A percentile compares a stretch with the other conserved stretches of the same genome.
Conservation (phyloP, 1,140 invertebrate species). For the Limonius californicus region DNA sequence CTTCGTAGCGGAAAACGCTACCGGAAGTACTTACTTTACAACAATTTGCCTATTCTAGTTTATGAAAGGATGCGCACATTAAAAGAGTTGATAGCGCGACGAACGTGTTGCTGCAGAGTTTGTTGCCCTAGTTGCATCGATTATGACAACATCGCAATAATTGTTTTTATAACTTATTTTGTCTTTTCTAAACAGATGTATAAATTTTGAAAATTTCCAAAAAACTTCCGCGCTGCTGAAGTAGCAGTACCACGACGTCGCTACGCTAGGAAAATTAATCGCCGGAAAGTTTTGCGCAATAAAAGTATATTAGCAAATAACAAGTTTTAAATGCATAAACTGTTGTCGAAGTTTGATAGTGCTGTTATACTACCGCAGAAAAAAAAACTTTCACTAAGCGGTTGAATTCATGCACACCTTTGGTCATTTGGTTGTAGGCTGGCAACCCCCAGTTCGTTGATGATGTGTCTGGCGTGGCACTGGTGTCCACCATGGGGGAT, state of each 20-base stretch:
- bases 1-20: slow-evolving; percentile 27
- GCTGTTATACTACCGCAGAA: not conserved
- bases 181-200: too few species aligned
- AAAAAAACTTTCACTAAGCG: too few species aligned
- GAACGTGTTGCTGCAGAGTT: slow-evolving; percentile 13
- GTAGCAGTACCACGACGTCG: too few species aligned
- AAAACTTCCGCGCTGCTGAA: too few species aligned
- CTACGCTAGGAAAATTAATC: too few species aligned
- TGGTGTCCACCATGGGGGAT: slow-evolving; percentile 36
- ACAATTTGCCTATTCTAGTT: slow-evolving; percentile 35
- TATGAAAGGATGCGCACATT: slow-evolving; percentile 22
- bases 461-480: slow-evolving; percentile 19
- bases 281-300: not conserved
- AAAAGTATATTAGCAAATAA: not conserved
- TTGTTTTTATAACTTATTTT: too few species aligned
- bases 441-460: not conserved
- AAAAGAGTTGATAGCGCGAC: slow-evolving; percentile 24
- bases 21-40: slow-evolving; percentile 40
- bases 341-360: not conserved
- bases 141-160: slow-evolving; percentile 1
- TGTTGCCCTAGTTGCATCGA: not conserved
- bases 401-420: not conserved
- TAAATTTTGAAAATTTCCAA: too few species aligned
- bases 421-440: not conserved
- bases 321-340: not conserved